Evolutionary conservation across 2,888 invertebrate species (phyloP).

Genomic region (Phaedon cochleariae): DNA sequence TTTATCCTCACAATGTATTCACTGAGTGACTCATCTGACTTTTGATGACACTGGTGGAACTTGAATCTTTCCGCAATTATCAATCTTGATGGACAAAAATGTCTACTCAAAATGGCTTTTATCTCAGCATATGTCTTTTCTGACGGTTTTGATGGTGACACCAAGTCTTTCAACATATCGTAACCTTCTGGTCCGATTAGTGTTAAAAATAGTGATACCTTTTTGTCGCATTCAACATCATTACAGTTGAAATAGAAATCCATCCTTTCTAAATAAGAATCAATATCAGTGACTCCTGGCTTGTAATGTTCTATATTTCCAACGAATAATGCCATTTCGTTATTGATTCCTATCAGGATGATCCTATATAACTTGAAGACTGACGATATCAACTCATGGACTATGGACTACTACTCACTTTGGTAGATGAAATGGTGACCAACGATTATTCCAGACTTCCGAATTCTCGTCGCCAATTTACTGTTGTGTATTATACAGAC

Average conservation of each 20-base stretch:
- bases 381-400: too few relatives aligned
- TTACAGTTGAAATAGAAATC: conserved; percentile 40
- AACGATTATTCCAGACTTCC: too few relatives aligned
- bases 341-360: too few relatives aligned
- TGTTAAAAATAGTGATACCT: conserved; percentile 6
- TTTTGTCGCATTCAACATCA: background rate
- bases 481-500: too few relatives aligned
- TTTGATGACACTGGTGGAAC: conserved; percentile 1
- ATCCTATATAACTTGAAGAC: too few relatives aligned
- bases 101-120: background rate
- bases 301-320: conserved; percentile 34
- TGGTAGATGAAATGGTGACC: too few relatives aligned
- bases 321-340: conserved; percentile 6
- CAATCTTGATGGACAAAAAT: conserved; percentile 3
- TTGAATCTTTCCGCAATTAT: conserved; percentile 6
- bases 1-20: background rate
- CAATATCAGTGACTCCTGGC: conserved; percentile 18
- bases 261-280: conserved; percentile 40
- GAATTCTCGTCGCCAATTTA: too few relatives aligned
- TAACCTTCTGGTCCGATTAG: conserved; percentile 4
- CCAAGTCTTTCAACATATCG: conserved; percentile 10
- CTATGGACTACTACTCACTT: too few relatives aligned
- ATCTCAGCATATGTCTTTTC: conserved; percentile 6
- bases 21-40: background rate
- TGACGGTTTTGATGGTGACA: conserved; percentile 14